Percentiles rank a stretch among this genome's conserved stretches.
Conservation (phyloP, 2,797 vertebrate species). For the Vipera ursinii region DNA sequence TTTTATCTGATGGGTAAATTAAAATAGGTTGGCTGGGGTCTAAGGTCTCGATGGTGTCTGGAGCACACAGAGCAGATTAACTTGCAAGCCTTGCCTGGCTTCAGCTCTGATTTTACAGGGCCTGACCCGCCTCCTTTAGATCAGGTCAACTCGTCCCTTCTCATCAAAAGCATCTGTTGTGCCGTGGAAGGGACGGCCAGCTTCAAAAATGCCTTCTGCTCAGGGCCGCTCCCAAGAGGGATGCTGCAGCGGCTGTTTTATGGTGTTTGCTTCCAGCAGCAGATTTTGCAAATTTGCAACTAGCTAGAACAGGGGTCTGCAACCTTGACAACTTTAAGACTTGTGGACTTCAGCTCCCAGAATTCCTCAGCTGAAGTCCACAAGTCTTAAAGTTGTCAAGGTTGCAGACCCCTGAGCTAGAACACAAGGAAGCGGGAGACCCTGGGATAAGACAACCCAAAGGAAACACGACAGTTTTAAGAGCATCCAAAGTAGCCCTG, state of each 20-base stretch:
- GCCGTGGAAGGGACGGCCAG: not conserved
- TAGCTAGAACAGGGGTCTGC: not conserved
- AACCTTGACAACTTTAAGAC: no score
- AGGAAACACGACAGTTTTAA: not conserved
- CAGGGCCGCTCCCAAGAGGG: not conserved
- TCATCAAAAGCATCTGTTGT: not conserved
- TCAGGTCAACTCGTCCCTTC: not conserved
- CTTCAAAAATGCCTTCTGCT: not conserved
- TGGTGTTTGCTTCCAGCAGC: not conserved
- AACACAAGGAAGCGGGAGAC: not conserved
- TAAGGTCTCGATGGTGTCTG: not conserved
- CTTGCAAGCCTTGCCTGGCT: not conserved
- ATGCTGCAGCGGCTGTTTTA: not conserved
- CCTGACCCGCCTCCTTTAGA: not conserved
- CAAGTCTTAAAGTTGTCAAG: no score
- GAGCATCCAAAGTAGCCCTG: not conserved
- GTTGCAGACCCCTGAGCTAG: not conserved
- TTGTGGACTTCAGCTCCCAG: no score
- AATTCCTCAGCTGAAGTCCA: no score
- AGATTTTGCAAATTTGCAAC: not conserved
- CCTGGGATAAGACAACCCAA: not conserved
- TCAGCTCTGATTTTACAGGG: not conserved
- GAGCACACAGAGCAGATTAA: not conserved
- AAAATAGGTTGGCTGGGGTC: not conserved
- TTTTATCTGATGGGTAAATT: not conserved